phyloP scores from a whole-genome alignment of 2,888 invertebrate genomes.

The Microctonus aethiopoides region DNA sequence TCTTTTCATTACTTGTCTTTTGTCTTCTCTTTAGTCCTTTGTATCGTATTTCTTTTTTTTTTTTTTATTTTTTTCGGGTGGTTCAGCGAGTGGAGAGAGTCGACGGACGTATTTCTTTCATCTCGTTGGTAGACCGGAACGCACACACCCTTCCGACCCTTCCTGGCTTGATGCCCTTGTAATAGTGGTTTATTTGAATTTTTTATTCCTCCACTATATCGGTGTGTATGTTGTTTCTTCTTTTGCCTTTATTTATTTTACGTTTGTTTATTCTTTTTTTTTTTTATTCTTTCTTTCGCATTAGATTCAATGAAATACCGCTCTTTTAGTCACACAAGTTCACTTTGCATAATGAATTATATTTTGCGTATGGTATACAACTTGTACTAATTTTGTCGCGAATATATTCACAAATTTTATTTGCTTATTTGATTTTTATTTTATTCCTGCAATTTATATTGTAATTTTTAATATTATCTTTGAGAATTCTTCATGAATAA shows the following conservation, averaged over 20 bases:
- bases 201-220: background rate
- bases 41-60: slow-evolving; percentile 3
- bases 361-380: background rate
- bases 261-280: background rate
- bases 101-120: slow-evolving; percentile 5
- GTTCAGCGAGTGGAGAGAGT: background rate
- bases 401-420: background rate
- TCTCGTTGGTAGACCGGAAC: slow-evolving; percentile 26
- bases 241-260: background rate
- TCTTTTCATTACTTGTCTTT: slow-evolving; percentile 6
- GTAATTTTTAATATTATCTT: background rate
- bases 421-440: background rate
- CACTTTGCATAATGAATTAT: slow-evolving; percentile 1
- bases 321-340: background rate
- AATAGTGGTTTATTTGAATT: slow-evolving; percentile 17
- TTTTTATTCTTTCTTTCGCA: background rate
- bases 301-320: background rate
- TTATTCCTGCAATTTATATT: background rate
- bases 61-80: background rate
- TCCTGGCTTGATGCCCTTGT: slow-evolving; percentile 3
- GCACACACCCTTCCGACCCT: slow-evolving; percentile 18
- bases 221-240: background rate
- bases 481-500: background rate
- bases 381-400: background rate
- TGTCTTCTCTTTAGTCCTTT: slow-evolving; percentile 18